These are phyloP conservation scores for Brenthis daphne DNA, from an alignment of 2,888 invertebrate genomes.

Conservation along the genomic window DNA sequence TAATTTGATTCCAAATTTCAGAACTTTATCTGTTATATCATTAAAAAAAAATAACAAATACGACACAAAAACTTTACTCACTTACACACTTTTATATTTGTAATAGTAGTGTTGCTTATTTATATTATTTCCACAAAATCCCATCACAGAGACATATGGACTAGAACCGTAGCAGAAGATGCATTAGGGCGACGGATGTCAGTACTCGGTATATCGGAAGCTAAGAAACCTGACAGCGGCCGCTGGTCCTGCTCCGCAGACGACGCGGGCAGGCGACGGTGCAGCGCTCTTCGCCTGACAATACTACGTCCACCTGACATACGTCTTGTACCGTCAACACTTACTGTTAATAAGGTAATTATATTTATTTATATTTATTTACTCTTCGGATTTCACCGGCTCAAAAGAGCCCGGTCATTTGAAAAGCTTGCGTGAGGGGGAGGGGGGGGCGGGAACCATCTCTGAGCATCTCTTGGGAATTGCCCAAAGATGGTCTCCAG, in stretches of 20 bases:
- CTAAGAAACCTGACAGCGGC: slow-evolving; percentile 87
- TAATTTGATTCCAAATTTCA: too few species aligned
- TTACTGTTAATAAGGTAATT: slow-evolving; percentile 87
- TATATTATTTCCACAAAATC: not conserved
- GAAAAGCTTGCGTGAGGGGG: too few species aligned
- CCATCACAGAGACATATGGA: slow-evolving; percentile 85
- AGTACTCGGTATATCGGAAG: slow-evolving; percentile 86
- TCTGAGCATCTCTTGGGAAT: too few species aligned
- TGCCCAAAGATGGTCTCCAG: too few species aligned
- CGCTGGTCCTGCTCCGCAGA: slow-evolving; percentile 90
- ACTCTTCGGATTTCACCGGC: too few species aligned
- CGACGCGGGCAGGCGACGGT: slow-evolving; percentile 86
- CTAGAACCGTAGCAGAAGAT: slow-evolving; percentile 81
- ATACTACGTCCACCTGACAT: slow-evolving; percentile 85
- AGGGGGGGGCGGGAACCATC: too few species aligned
- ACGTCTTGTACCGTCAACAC: slow-evolving; percentile 86
- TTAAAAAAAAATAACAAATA: too few species aligned
- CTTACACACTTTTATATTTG: too few species aligned
- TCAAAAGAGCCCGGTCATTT: too few species aligned
- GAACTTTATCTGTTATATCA: too few species aligned
- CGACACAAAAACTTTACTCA: too few species aligned
- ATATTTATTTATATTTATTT: slow-evolving; percentile 2
- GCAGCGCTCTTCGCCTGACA: slow-evolving; percentile 83
- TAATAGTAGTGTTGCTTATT: too few species aligned
- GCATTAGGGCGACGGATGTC: slow-evolving; percentile 82